phyloP scores from a whole-genome alignment of 2,113 vertebrate species.

The Serinus canaria region DNA sequence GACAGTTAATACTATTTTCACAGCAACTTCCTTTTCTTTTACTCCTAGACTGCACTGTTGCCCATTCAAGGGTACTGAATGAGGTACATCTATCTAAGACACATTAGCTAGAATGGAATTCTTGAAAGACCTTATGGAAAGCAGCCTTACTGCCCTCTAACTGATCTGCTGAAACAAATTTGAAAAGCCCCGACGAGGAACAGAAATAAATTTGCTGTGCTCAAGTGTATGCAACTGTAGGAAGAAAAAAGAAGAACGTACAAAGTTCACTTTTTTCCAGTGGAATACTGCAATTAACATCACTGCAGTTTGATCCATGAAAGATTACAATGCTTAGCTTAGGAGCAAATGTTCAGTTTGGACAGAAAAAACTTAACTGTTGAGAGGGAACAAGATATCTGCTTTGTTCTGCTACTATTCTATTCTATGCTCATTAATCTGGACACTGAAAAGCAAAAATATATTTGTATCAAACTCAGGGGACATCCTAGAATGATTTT shows the following conservation, averaged over 20 bases:
- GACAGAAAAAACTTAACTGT: background rate
- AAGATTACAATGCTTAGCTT: background rate
- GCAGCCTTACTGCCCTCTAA: background rate
- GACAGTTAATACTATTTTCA: background rate
- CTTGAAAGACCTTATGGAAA: background rate
- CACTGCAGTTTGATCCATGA: background rate
- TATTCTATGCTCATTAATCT: background rate
- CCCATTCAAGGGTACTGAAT: background rate
- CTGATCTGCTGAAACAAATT: background rate
- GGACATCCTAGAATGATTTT: background rate
- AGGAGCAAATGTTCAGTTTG: background rate
- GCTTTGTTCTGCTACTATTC: background rate
- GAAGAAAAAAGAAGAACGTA: background rate
- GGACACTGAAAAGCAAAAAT: background rate
- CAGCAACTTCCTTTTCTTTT: background rate
- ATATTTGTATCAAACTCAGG: background rate
- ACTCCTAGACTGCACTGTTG: background rate
- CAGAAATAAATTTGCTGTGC: background rate
- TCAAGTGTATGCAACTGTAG: background rate
- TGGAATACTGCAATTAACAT: background rate
- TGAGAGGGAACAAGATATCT: background rate
- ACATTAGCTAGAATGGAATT: background rate
- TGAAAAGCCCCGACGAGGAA: background rate
- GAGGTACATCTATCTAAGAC: background rate
- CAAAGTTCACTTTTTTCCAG: background rate